Percentiles rank a stretch among this genome's conserved stretches.
Evolutionary conservation across 2,797 vertebrate genomes (phyloP).

Genomic region (Orientallactaga sibirica): DNA sequence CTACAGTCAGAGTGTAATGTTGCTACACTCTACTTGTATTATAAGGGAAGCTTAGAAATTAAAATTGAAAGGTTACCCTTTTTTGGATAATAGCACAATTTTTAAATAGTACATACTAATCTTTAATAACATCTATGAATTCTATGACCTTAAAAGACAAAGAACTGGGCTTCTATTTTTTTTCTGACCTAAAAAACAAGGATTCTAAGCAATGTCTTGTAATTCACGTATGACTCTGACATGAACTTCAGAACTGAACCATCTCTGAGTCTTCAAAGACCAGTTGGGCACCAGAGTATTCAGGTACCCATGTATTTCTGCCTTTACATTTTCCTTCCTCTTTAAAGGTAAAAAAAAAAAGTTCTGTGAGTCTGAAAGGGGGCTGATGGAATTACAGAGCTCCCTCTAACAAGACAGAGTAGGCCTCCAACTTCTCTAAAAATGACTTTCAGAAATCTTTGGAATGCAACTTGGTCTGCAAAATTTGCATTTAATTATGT

Average conservation of each 20-base stretch:
- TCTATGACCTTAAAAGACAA: slow-evolving; percentile 56
- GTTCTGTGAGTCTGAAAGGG: not conserved
- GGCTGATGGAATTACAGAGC: not conserved
- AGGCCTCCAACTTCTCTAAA: slow-evolving; percentile 28
- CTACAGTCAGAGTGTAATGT: slow-evolving; percentile 58
- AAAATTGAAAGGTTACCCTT: slow-evolving; percentile 67
- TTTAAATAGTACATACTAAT: slow-evolving; percentile 70
- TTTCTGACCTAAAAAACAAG: not conserved
- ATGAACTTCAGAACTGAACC: slow-evolving; percentile 52
- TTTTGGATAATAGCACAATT: slow-evolving; percentile 74
- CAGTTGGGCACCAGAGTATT: not conserved
- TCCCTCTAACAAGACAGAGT: slow-evolving; percentile 27
- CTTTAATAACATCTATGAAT: slow-evolving; percentile 66
- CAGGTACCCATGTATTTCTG: not conserved
- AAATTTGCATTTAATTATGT: slow-evolving; percentile 59
- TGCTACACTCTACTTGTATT: slow-evolving; percentile 55
- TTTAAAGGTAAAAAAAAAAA: slow-evolving; percentile 26
- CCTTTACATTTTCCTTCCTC: slow-evolving; percentile 17
- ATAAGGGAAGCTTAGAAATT: slow-evolving; percentile 67
- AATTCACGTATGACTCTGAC: slow-evolving; percentile 22
- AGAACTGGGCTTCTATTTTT: slow-evolving; percentile 21
- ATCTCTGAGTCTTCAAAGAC: not conserved
- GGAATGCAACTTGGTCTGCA: slow-evolving; percentile 29
- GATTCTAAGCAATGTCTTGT: slow-evolving; percentile 40
- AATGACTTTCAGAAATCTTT: slow-evolving; percentile 43